phyloP scores from a whole-genome alignment of 2,888 invertebrate genomes.

The Chloromyia formosa region DNA sequence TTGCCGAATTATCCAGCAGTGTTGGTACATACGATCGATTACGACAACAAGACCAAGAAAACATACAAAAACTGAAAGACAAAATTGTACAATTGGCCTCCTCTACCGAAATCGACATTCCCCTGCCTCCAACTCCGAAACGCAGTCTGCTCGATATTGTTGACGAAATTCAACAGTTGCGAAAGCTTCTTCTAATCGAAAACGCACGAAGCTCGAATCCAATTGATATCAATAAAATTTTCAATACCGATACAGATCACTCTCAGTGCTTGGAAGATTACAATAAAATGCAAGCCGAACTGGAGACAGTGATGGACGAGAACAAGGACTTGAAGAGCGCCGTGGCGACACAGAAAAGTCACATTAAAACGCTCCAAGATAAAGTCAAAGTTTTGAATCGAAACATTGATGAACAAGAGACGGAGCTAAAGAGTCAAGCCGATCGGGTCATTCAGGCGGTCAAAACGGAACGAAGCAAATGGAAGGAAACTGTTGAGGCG shows the following conservation, averaged over 20 bases:
- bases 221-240: constrained; percentile 69
- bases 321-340: constrained; percentile 55
- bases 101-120: constrained; percentile 40
- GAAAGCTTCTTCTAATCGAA: constrained; percentile 69
- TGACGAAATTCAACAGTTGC: constrained; percentile 72
- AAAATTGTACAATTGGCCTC: constrained; percentile 57
- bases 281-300: constrained; percentile 71
- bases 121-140: constrained; percentile 49
- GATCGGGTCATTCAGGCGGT: constrained; percentile 68
- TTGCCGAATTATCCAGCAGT: constrained; percentile 81
- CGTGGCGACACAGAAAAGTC: constrained; percentile 65
- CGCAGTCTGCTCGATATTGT: constrained; percentile 68
- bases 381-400: constrained; percentile 71
- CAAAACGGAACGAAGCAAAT: constrained; percentile 59
- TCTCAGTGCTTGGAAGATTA: constrained; percentile 73
- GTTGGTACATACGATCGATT: constrained; percentile 80
- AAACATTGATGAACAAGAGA: constrained; percentile 72
- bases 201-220: constrained; percentile 71
- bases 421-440: constrained; percentile 69
- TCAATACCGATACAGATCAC: constrained; percentile 64
- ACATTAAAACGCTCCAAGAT: constrained; percentile 74
- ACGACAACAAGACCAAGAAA: constrained; percentile 75
- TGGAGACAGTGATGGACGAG: constrained; percentile 71
- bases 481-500: constrained; percentile 57
- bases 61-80: constrained; percentile 71